Conservation (phyloP, 2,888 invertebrate genomes). For the Halocaridina rubra region DNA sequence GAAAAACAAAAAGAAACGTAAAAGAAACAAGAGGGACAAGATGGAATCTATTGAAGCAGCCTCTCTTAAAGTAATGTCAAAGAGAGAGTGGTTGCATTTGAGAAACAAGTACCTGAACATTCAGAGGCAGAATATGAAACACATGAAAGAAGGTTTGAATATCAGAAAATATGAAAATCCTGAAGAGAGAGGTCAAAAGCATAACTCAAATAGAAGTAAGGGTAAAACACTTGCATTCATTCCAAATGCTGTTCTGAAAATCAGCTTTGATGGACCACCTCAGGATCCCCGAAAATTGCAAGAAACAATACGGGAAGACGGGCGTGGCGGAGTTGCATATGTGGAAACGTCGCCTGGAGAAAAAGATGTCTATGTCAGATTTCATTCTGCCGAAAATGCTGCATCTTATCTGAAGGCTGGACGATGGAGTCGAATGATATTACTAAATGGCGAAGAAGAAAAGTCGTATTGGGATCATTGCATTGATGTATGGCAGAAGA, state of each 20-base stretch:
- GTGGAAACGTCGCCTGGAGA: conserved; percentile 43
- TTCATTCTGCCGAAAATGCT: conserved; percentile 21
- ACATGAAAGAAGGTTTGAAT: conserved; percentile 13
- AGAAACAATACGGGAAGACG: conserved; percentile 27
- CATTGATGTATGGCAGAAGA: conserved; percentile 3
- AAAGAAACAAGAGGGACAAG: conserved; percentile 63
- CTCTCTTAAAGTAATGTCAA: conserved; percentile 56
- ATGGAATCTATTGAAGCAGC: conserved; percentile 56
- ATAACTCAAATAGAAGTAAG: neutral
- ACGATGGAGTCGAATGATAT: conserved; percentile 47
- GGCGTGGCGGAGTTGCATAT: conserved; percentile 38
- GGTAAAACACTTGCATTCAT: conserved; percentile 30
- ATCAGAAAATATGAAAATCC: conserved; percentile 48
- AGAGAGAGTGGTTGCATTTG: conserved; percentile 45
- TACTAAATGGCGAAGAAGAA: conserved; percentile 42
- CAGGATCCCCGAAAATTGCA: conserved; percentile 49
- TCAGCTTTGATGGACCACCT: conserved; percentile 51
- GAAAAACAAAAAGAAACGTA: conserved; percentile 41
- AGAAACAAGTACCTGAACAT: conserved; percentile 45
- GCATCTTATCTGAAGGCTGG: conserved; percentile 21
- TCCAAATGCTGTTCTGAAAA: conserved; percentile 48
- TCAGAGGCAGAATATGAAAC: conserved; percentile 55
- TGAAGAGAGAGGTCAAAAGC: conserved; percentile 23
- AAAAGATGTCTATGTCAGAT: conserved; percentile 50
- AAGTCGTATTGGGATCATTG: conserved; percentile 50